Evolutionary conservation across 2,888 invertebrate genomes (phyloP), one percentile per base, ranked within the genome.

Genomic region (Amblyjoppa fuscipennis): DNA sequence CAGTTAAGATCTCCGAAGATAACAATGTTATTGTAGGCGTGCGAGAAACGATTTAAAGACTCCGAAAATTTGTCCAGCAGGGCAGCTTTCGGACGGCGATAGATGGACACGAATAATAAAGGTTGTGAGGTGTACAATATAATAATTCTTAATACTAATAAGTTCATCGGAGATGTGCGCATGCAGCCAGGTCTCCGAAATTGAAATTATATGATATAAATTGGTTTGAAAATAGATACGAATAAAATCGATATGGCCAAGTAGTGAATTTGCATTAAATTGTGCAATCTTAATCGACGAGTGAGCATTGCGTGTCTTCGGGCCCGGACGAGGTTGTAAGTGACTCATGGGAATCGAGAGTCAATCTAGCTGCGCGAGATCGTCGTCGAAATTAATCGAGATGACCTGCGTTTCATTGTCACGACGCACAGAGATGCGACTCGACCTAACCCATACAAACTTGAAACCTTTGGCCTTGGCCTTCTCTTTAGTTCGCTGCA

Each of bases 1-100:
- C 73, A 83, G 28, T 83, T 83, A 0, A 79, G 31, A 49, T 73
- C 79, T 6, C 78, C 78, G 0, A 51, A 5, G 1, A 80, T 49
- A 6, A 80, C 61, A 5, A 84, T 59, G 13, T 83, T 83, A 2
- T 56, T 56, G 20, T 74, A 74, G 0, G 68, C 56, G n/a, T 68
- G 56, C 0, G 56, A 59, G 6, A 59, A 20, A 3, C 49, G 45
- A 9, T 41, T 25, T 0, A 70, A 6, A 4, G 31, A 6, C 13
- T 34, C 9, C 4, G 38, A 11, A 13, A 82, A 79, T n/a, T 56
- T 49, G 2, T 71, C 28, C 1, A 75, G 59, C 2, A 80, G 20
- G 2, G 45, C 25, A 2, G 70, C 80, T 25, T 81, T 70, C 0
- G 84, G 80, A 2, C 80, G 34, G 7, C 84, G 38, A 28, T 74